These are phyloP conservation scores for Dissostichus mawsoni DNA, from an alignment of 2,113 vertebrate species.

Conservation along the genomic window DNA sequence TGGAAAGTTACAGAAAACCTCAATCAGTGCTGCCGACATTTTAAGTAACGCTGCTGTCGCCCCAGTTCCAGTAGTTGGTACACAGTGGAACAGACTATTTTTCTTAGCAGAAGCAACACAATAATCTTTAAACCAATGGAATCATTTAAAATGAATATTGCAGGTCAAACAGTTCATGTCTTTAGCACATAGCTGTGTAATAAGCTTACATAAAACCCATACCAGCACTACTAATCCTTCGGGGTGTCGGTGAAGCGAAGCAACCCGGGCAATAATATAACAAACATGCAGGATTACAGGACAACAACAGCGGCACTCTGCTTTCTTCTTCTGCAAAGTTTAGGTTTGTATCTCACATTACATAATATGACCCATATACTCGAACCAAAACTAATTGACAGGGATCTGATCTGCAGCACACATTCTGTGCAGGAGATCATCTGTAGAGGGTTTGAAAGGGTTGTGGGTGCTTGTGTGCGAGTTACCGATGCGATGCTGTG, in stretches of 20 bases:
- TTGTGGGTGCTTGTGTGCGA: neutral
- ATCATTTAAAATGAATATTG: no score
- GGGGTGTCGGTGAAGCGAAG: neutral
- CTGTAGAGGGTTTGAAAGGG: conserved; percentile 62
- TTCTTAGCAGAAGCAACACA: no score
- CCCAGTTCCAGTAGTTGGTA: no score
- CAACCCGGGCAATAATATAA: neutral
- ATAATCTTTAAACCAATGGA: no score
- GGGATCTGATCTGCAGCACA: conserved; percentile 1
- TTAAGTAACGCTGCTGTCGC: no score
- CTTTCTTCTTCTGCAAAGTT: neutral
- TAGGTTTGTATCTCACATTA: neutral
- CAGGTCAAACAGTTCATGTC: no score
- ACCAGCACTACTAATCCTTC: neutral
- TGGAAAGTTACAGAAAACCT: no score
- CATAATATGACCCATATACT: neutral
- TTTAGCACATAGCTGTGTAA: no score
- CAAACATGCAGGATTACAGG: neutral
- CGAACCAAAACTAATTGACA: neutral
- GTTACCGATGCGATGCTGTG: conserved; percentile 99
- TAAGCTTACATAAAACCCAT: neutral
- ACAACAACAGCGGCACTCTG: neutral
- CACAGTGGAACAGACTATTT: no score
- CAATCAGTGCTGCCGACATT: no score
- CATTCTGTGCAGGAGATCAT: neutral